Percentiles rank a stretch among this genome's conserved stretches.
These are phyloP conservation scores for Porites cylindrica DNA, from an alignment of 92 coral and sea anemone species.

Conservation along the genomic window DNA sequence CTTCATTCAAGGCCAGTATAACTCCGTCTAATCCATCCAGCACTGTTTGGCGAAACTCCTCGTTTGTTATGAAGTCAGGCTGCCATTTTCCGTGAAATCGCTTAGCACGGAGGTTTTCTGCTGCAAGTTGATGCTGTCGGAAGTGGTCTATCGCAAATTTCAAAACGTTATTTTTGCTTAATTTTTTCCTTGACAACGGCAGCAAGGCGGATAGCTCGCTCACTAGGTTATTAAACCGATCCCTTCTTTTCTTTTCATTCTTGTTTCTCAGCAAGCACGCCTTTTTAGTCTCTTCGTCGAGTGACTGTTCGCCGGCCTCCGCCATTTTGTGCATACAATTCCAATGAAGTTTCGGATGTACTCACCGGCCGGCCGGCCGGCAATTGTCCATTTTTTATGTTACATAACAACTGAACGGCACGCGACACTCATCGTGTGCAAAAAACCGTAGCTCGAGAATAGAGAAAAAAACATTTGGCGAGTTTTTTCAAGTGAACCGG, in stretches of 20 bases:
- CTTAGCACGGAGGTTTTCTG: conserved; percentile 18
- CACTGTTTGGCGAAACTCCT: conserved; percentile 62
- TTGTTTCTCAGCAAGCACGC: conserved; percentile 49
- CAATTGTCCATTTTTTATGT: neutral
- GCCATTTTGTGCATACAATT: conserved; percentile 3
- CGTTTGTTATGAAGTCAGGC: conserved; percentile 61
- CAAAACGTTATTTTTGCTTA: conserved; percentile 36
- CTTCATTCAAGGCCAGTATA: conserved; percentile 40
- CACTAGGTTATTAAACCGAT: conserved; percentile 71
- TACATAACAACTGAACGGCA: conserved; percentile 10
- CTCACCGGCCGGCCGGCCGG: neutral
- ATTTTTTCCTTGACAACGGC: conserved; percentile 24
- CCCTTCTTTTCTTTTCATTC: conserved; percentile 74
- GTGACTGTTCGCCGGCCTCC: neutral
- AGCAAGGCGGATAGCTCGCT: conserved; percentile 55
- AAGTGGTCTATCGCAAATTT: conserved; percentile 55
- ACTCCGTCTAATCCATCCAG: conserved; percentile 57
- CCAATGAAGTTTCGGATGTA: too few species aligned
- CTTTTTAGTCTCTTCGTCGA: conserved; percentile 9
- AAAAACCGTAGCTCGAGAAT: neutral
- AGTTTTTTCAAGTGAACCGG: too few species aligned
- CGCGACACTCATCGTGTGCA: conserved; percentile 18
- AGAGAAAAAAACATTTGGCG: neutral
- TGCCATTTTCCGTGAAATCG: conserved; percentile 58
- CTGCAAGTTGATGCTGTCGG: conserved; percentile 39